These are phyloP conservation scores for Drosophila longiperda DNA, from an alignment of 2,888 invertebrate species.

Conservation along the genomic window DNA sequence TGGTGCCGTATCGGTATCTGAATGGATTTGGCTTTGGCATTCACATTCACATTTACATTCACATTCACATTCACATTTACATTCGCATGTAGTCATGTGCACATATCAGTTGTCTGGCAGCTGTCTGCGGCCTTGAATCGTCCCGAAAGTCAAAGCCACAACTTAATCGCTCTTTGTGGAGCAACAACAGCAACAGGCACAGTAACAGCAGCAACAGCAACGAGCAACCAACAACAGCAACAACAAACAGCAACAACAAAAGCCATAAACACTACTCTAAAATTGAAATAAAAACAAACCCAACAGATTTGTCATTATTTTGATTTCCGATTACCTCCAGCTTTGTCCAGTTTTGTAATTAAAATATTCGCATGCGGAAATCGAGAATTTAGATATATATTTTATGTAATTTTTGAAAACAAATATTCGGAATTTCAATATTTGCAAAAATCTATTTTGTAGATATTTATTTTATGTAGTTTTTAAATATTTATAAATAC, in stretches of 20 bases:
- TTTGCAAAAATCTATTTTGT: slow-evolving; percentile 3
- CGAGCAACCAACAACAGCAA: slow-evolving; percentile 20
- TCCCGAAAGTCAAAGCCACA: slow-evolving; percentile 73
- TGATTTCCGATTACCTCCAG: slow-evolving; percentile 48
- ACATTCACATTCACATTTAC: slow-evolving; percentile 29
- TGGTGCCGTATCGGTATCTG: slow-evolving; percentile 61
- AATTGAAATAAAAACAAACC: slow-evolving; percentile 15
- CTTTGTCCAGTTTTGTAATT: slow-evolving; percentile 17
- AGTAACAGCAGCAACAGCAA: slow-evolving; percentile 16
- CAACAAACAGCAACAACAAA: slow-evolving; percentile 20
- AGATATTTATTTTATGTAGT: neutral
- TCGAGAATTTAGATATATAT: neutral
- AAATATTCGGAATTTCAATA: slow-evolving; percentile 7
- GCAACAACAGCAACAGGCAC: slow-evolving; percentile 19
- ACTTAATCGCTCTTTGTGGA: slow-evolving; percentile 67
- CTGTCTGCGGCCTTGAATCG: slow-evolving; percentile 78
- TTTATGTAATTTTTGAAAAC: no score
- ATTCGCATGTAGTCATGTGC: slow-evolving; percentile 74
- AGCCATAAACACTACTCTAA: slow-evolving; percentile 8
- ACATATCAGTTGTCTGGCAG: slow-evolving; percentile 82
- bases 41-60: slow-evolving; percentile 26
- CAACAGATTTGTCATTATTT: slow-evolving; percentile 43
- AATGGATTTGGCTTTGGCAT: slow-evolving; percentile 57
- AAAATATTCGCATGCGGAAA: slow-evolving; percentile 8
- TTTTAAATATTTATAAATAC: no score